A percentile compares a stretch with the other conserved stretches of the same genome.
These are phyloP conservation scores for Paelopatides confundens DNA, from an alignment of 53 echinoderm and acorn worm species.

Conservation along the genomic window DNA sequence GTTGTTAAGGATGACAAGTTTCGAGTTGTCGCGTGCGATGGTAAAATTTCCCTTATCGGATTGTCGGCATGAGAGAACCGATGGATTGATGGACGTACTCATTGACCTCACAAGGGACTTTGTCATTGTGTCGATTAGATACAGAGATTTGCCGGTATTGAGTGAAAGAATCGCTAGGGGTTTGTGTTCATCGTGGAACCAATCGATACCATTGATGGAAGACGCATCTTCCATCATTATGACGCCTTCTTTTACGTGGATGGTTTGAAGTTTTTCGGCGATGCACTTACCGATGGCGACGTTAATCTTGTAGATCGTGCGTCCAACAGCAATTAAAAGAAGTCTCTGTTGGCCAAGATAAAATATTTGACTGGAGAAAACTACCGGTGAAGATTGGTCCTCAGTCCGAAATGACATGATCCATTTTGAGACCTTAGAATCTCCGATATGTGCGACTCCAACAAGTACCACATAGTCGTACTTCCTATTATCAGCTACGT, in stretches of 20 bases:
- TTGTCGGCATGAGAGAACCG: not conserved
- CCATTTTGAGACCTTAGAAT: not conserved
- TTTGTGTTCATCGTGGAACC: not conserved
- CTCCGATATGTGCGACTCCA: not conserved
- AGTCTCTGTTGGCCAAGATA: not conserved
- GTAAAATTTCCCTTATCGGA: not conserved
- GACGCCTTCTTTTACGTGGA: not conserved
- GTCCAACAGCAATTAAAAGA: constrained; percentile 9
- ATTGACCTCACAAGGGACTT: constrained; percentile 3
- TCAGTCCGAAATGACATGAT: constrained; percentile 1
- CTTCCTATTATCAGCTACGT: constrained; percentile 25
- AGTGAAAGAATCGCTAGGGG: not conserved
- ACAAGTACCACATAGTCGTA: constrained; percentile 1
- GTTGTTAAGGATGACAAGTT: not conserved
- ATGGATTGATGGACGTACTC: not conserved
- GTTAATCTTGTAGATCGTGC: not conserved
- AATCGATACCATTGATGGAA: constrained; percentile 25
- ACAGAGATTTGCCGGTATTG: constrained; percentile 21
- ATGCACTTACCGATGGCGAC: not conserved
- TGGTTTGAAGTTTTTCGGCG: not conserved
- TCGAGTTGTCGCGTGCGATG: constrained; percentile 3
- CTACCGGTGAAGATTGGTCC: not conserved
- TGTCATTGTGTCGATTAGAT: constrained; percentile 7
- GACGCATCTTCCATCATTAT: constrained; percentile 11
- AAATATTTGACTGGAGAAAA: constrained; percentile 6